Conservation (phyloP, 2,797 vertebrate species). For the Pangasius larnaudii region DNA sequence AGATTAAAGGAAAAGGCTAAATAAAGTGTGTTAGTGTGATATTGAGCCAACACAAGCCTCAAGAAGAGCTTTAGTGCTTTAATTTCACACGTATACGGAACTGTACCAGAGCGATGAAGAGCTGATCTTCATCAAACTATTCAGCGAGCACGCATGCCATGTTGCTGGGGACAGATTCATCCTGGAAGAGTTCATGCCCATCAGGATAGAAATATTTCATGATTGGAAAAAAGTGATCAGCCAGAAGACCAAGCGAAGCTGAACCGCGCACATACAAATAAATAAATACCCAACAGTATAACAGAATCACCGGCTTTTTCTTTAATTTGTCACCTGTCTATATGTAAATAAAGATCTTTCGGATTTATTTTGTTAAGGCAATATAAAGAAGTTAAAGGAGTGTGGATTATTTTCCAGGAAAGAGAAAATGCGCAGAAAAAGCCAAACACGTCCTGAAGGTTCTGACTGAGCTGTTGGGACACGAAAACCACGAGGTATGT, state of each 20-base stretch:
- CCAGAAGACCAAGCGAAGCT: neutral
- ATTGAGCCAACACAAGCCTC: neutral
- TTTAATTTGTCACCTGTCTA: neutral
- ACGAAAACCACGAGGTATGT: slow-evolving; percentile 90
- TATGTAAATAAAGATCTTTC: neutral
- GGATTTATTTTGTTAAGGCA: neutral
- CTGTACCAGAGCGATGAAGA: neutral
- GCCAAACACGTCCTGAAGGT: slow-evolving; percentile 88
- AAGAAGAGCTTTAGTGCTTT: neutral
- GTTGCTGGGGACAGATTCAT: neutral
- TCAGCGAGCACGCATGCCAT: neutral
- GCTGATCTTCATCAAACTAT: neutral
- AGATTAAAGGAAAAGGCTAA: neutral
- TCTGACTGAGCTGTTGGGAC: slow-evolving; percentile 91
- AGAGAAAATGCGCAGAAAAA: slow-evolving; percentile 86
- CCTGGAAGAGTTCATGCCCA: neutral
- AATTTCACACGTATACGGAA: neutral
- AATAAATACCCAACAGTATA: neutral
- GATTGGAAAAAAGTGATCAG: neutral
- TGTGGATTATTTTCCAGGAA: slow-evolving; percentile 75
- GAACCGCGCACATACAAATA: neutral
- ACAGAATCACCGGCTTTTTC: neutral
- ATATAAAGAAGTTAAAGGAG: neutral
- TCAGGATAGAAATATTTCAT: neutral
- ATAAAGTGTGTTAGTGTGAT: neutral